A percentile compares a stretch with the other conserved stretches of the same genome.
phyloP scores from a whole-genome alignment of 2,888 invertebrate genomes.

The Eupithecia pulchellata region DNA sequence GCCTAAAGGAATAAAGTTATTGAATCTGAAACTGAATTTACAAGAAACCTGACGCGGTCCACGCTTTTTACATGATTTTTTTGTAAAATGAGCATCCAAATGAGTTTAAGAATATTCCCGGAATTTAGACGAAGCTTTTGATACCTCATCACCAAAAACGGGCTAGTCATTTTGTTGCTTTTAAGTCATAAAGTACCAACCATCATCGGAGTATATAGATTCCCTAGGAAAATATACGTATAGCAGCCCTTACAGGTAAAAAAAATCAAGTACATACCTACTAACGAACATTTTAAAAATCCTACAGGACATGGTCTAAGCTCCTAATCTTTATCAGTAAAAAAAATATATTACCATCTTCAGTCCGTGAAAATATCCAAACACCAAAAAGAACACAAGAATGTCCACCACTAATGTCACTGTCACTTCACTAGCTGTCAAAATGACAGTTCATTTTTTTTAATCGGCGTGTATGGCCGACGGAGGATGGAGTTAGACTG shows the following conservation, averaged over 20 bases:
- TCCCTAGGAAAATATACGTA: background rate
- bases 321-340: background rate
- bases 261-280: background rate
- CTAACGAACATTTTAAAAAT: background rate
- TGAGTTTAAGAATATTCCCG: too few relatives aligned
- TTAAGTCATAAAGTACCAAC: background rate
- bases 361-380: constrained; percentile 51
- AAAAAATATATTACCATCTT: constrained; percentile 52
- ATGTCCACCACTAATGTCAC: constrained; percentile 47
- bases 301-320: background rate
- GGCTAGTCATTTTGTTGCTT: background rate
- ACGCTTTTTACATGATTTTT: too few relatives aligned
- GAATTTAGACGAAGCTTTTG: background rate
- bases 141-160: background rate
- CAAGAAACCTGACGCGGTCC: too few relatives aligned
- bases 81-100: too few relatives aligned
- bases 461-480: constrained; percentile 47
- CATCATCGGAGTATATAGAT: background rate
- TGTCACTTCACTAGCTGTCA: constrained; percentile 51
- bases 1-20: too few relatives aligned
- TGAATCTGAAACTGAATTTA: too few relatives aligned
- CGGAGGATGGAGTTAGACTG: constrained; percentile 15
- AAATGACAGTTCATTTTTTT: constrained; percentile 51
- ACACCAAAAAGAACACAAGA: constrained; percentile 44
- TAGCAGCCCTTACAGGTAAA: background rate